Base-by-base conservation (phyloP, 1,140 invertebrate species). In the Polypedilum vanderplanki region DNA sequence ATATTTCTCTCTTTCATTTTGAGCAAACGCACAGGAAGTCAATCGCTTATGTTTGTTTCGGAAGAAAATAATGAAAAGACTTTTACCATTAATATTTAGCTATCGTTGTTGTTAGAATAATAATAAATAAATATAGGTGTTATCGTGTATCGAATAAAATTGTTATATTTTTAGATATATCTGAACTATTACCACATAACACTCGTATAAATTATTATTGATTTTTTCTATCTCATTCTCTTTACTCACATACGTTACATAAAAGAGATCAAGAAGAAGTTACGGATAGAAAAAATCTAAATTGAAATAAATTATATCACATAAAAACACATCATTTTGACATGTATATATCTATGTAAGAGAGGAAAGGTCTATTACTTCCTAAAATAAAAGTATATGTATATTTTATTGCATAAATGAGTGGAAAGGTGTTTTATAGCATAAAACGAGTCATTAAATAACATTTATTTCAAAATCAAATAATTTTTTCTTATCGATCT, bases 81-180 rank as follows among this genome's bases (percentile, higher is more conserved):
- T 33, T 33, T 33, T 33, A 33, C 2, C 24, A 33, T 33, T 33
- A 33, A 33, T 33, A 3, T 33, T 3, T 33, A 33, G 24, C 5
- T n/a, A n/a, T n/a, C 7, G 15, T 65, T 65, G 57, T 65, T 65
- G 8, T 64, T 1, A 15, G 12, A 15, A 64, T 64, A 18, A 64
- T 12, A 64, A 67, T 64, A 64, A n/a, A 64, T n/a, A 64, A 18
- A 64, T 64, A 18, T 18, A 67, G 10, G 65, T 67, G 7, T 67
- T 67, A 7, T 15, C 7, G 17, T n/a, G 65, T 1, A 67, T 67
- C 20, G 65, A 67, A 67, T 67, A 67, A 20, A 20, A n/a, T 57
- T 33, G 24, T 33, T 33, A 33, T 57, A 57, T 57, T 57, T 57
- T 57, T 57, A 57, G 46, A n/a, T 57, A n/a, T 57, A n/a, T 57